Percentiles rank a stretch among this genome's conserved stretches.
These are phyloP conservation scores for Chrysotoxum bicinctum DNA, from an alignment of 2,888 invertebrate genomes.

Conservation along the genomic window DNA sequence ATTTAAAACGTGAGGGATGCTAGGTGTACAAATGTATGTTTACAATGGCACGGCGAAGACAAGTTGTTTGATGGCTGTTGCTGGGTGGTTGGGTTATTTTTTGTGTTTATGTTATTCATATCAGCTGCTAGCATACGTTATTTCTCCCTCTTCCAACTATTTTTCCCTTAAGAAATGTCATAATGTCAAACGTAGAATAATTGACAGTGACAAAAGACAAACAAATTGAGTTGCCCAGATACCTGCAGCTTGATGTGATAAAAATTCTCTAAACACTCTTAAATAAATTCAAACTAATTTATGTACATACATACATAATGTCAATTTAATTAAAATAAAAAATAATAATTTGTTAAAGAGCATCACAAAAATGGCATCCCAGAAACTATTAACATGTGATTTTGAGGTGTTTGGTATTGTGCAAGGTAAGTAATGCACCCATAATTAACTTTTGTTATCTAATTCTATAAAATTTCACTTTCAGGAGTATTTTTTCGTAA, in stretches of 20 bases:
- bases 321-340: background rate
- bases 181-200: background rate
- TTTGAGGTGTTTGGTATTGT: constrained; percentile 80
- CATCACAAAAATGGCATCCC: constrained; percentile 26
- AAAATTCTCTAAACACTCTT: background rate
- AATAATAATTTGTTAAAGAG: background rate
- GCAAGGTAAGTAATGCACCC: constrained; percentile 76
- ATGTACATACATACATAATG: no score
- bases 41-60: background rate
- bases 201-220: background rate
- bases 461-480: constrained; percentile 25
- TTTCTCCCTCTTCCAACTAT: background rate
- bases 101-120: background rate
- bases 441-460: constrained; percentile 26
- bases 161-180: no score
- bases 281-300: background rate
- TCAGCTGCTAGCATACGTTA: background rate
- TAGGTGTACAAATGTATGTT: background rate
- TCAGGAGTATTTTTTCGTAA: constrained; percentile 80
- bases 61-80: background rate
- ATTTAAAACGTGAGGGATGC: background rate
- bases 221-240: background rate
- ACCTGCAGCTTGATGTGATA: background rate
- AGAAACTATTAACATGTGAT: constrained; percentile 75
- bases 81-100: background rate